Evolutionary conservation across 2,888 invertebrate species (phyloP).

Genomic region (Acronicta aceris): DNA sequence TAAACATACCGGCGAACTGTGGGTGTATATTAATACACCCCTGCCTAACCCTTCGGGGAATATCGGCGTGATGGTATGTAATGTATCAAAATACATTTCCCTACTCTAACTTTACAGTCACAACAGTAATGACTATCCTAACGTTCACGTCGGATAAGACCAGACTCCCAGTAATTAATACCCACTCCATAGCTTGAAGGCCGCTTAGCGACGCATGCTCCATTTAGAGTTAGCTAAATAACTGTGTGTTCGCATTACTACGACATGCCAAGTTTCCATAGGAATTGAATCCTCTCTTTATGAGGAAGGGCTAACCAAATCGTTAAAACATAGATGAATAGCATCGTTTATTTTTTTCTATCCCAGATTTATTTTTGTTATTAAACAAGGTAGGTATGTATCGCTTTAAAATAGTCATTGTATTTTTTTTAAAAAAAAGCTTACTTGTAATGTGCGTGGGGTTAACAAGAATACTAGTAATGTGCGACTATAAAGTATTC

Average conservation of each 20-base stretch:
- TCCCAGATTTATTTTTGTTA: no score
- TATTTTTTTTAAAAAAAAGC: no score
- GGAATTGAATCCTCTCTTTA: slow-evolving; percentile 8
- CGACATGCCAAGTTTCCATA: slow-evolving; percentile 10
- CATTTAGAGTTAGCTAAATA: slow-evolving; percentile 26
- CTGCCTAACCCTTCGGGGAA: no score
- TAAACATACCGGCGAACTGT: no score
- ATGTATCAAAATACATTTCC: not conserved
- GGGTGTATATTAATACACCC: no score
- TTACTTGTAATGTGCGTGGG: no score
- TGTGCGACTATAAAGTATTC: no score
- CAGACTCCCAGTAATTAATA: slow-evolving; percentile 29
- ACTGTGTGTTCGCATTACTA: slow-evolving; percentile 10
- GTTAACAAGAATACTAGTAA: no score
- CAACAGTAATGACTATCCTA: not conserved
- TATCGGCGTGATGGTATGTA: no score
- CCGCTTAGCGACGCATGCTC: slow-evolving; percentile 26
- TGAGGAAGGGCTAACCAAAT: not conserved
- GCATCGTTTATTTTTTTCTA: no score
- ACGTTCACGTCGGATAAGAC: slow-evolving; percentile 3
- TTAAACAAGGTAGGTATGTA: no score
- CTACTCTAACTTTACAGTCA: not conserved
- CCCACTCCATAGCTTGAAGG: slow-evolving; percentile 4
- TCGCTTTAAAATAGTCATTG: no score
- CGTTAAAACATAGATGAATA: not conserved